phyloP scores from a whole-genome alignment of 2,888 invertebrate genomes.

The Cephalotes varians region DNA sequence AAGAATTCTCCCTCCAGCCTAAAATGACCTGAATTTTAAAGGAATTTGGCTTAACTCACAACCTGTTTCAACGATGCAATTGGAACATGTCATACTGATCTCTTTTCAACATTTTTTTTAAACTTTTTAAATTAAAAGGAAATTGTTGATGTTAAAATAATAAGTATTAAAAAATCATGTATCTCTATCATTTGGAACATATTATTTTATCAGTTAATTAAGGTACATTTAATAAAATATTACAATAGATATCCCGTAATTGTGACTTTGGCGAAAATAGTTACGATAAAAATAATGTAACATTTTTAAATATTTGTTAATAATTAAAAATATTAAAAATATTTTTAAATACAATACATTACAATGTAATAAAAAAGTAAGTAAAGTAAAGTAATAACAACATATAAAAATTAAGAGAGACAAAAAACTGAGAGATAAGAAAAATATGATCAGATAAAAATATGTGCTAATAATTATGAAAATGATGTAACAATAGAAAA shows the following conservation, averaged over 20 bases:
- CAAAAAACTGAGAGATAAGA: no score
- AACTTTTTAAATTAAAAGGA: background rate
- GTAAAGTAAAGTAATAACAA: no score
- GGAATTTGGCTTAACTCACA: background rate
- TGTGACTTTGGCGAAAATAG: background rate
- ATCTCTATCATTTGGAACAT: background rate
- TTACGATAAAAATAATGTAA: background rate
- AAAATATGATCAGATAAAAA: no score
- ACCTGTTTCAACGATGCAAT: background rate
- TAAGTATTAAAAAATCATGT: no score
- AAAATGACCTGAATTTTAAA: conserved; percentile 23
- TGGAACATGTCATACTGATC: background rate
- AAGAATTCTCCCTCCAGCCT: conserved; percentile 5
- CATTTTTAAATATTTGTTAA: no score
- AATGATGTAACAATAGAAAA: no score
- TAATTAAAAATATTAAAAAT: no score
- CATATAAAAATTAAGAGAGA: no score
- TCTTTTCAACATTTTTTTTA: background rate
- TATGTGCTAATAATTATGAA: no score
- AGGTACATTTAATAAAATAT: background rate
- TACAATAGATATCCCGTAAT: background rate
- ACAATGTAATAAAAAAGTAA: no score
- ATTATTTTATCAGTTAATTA: background rate
- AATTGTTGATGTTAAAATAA: background rate
- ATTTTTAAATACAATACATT: no score